phyloP scores from a whole-genome alignment of 2,797 vertebrate species.

The Sphaeramia orbicularis region DNA sequence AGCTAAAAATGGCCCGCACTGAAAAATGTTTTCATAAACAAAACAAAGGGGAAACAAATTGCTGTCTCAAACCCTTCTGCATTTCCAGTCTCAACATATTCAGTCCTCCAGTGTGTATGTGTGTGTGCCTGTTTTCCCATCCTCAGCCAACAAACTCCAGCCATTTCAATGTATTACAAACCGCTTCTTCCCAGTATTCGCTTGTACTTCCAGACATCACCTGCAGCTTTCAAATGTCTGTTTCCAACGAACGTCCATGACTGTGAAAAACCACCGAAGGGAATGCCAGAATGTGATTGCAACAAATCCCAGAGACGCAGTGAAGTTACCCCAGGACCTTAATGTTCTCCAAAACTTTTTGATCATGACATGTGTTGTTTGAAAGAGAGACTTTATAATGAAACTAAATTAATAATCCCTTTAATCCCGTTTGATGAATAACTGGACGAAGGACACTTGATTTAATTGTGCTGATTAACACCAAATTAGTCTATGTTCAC shows the following conservation, averaged over 20 bases:
- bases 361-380: background rate
- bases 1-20: conserved; percentile 30
- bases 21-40: conserved; percentile 14
- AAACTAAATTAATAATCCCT: background rate
- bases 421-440: background rate
- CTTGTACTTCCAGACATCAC: conserved; percentile 30
- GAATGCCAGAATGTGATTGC: background rate
- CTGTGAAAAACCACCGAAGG: conserved; percentile 12
- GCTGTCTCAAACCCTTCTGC: conserved; percentile 1
- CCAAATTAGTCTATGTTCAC: background rate
- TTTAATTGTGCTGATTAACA: background rate
- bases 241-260: conserved; percentile 31
- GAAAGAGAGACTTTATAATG: conserved; percentile 4
- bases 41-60: conserved; percentile 27
- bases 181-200: conserved; percentile 13
- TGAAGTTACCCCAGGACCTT: background rate
- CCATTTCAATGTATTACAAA: conserved; percentile 14
- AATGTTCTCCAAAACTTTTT: background rate
- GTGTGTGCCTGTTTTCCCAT: conserved; percentile 8
- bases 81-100: background rate
- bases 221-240: conserved; percentile 34
- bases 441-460: background rate
- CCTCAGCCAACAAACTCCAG: background rate
- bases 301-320: conserved; percentile 21
- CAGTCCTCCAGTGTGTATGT: conserved; percentile 9